Evolutionary conservation across 2,113 vertebrate species (phyloP), one percentile per base, ranked within the genome.

Genomic region (Tenebrosternarchus preto): DNA sequence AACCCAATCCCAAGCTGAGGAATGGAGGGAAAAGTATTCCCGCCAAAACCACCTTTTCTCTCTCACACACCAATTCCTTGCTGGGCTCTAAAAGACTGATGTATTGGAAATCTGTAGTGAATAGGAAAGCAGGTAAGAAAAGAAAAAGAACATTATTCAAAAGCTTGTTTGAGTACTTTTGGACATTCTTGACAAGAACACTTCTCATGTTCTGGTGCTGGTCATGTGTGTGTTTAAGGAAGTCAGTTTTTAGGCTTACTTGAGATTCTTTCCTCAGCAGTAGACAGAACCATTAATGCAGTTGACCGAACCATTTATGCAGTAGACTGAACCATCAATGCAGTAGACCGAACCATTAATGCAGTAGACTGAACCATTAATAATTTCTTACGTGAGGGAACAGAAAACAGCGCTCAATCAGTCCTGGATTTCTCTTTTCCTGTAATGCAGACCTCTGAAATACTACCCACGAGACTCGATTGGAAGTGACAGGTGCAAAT

Each of bases 301-400:
- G n/a, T n/a, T n/a, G n/a, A n/a, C n/a, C n/a, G n/a, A n/a, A n/a
- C n/a, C n/a, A n/a, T 12, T 17, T 16, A 19, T 82, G 59, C 36
- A 55, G 67, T 22, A 64, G 27, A 69, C 55, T 59, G 50, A 82
- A 72, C 60, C 29, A 20, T 63, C 27, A 73, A 67, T 71, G 59
- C 36, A 55, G 67, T 22, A 64, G 27, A 69, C 55, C 50, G 50
- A 82, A 72, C 60, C 29, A 20, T 12, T 17, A n/a, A 19, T 82
- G 59, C 36, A 55, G 67, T 22, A 64, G 27, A 69, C 55, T 59
- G 50, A 82, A 72, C 60, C 29, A 20, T 63, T 29, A 73, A 67
- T 71, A 63, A 57, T 82, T 55, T 77, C 46, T 24, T 77, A 22
- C 55, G 4, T 20, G 29, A 29, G 17, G 7, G 25, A 56, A 36